Evolutionary conservation across 2,888 invertebrate genomes (phyloP).

Genomic region (Zootermopsis nevadensis): DNA sequence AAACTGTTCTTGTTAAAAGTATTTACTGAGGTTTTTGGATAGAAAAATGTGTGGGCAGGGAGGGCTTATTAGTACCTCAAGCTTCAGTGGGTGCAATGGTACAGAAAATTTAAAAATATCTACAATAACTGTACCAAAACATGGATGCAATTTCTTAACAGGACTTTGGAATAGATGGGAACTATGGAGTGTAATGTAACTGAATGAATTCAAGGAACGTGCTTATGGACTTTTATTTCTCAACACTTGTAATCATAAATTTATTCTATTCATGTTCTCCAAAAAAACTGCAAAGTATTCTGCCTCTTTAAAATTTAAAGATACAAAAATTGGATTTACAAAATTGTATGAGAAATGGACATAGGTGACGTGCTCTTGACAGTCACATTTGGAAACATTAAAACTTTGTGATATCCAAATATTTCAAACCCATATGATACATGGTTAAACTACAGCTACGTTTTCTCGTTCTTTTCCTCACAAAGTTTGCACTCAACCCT

Average conservation of each 20-base stretch:
- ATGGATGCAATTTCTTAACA: too few relatives aligned
- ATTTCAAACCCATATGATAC: neutral
- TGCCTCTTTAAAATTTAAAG: neutral
- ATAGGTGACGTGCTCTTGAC: neutral
- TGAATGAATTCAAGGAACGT: too few relatives aligned
- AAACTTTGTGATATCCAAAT: neutral
- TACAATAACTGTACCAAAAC: too few relatives aligned
- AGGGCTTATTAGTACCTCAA: too few relatives aligned
- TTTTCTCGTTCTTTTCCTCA: neutral
- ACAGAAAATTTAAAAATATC: too few relatives aligned
- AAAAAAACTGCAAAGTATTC: neutral
- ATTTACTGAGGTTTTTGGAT: too few relatives aligned
- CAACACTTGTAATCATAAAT: constrained; percentile 18
- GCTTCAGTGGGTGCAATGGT: too few relatives aligned
- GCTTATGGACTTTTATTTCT: constrained; percentile 20
- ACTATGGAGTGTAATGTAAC: too few relatives aligned
- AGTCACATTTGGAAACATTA: neutral
- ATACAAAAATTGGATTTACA: neutral
- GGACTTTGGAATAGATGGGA: too few relatives aligned
- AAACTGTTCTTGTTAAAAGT: too few relatives aligned
- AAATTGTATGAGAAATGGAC: neutral
- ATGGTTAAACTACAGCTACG: neutral
- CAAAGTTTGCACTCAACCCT: neutral
- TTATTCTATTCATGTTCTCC: constrained; percentile 29
- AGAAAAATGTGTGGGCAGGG: too few relatives aligned